phyloP scores from a whole-genome alignment of 2,797 vertebrate species.

The Bovichtus variegatus region DNA sequence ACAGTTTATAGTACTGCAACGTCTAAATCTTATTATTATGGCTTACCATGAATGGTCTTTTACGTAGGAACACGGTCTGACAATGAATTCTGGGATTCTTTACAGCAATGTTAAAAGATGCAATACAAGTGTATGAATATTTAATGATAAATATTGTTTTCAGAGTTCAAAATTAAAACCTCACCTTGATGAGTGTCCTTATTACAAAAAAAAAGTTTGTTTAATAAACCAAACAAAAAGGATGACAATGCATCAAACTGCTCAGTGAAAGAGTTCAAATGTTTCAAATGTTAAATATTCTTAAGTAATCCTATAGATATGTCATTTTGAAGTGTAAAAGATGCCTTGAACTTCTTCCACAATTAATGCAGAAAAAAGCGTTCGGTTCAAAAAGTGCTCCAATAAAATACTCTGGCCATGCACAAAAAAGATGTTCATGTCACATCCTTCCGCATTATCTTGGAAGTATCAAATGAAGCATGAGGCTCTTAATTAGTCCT shows the following conservation, averaged over 20 bases:
- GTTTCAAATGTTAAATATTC: neutral
- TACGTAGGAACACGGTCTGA: neutral
- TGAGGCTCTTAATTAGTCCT: neutral
- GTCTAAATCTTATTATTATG: neutral
- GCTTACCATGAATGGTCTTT: neutral
- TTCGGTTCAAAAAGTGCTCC: neutral
- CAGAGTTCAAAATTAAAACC: neutral
- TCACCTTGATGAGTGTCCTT: neutral
- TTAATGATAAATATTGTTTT: neutral
- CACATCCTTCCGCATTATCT: neutral
- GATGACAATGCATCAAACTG: neutral
- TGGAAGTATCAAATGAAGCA: constrained; percentile 1
- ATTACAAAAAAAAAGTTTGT: neutral
- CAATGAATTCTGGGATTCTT: neutral
- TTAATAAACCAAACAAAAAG: neutral
- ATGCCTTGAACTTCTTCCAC: neutral
- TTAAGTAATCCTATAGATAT: neutral
- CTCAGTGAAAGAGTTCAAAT: neutral
- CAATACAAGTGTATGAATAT: neutral
- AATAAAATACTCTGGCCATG: neutral
- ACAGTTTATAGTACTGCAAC: neutral
- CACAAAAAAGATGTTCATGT: neutral
- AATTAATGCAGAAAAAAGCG: neutral
- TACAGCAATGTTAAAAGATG: neutral
- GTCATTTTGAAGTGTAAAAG: neutral